Base-by-base conservation (phyloP, 2,797 vertebrate genomes). In the Ctenopoma kingsleyae region DNA sequence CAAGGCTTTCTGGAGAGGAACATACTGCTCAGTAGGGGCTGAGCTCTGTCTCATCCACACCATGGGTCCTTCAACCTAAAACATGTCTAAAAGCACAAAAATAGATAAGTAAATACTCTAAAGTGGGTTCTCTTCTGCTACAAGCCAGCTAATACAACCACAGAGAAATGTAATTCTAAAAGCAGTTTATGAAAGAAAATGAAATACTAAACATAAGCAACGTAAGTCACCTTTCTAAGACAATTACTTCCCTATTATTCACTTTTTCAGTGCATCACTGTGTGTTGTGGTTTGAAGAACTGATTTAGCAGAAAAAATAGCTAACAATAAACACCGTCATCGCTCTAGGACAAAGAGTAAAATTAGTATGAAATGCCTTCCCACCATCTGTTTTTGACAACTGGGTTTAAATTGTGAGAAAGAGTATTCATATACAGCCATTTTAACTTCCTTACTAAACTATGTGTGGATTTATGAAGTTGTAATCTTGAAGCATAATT, bases 331-430 rank as follows among this genome's bases (percentile, higher is more conserved):
- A 22, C 23, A 52, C 13, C 17, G 25, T 22, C n/a, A 22, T n/a
- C 16, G 19, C 25, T 65, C 8, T 9, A 5, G 22, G 36, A 65
- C 27, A 61, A 38, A 32, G 15, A 67, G 19, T 36, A 41, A 40
- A 11, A 44, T 48, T 38, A 49, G 23, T 22, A 36, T 54, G 38
- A 74, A 62, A 55, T 40, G 54, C 8, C 3, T 46, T 47, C 17
- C 40, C n/a, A 4, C 22, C 19, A 47, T 49, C 23, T 11, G 17
- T 23, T 57, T 60, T 54, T 49, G 15, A 78, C 43, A 59, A 38
- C 47, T 38, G 41, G 41, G 12, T 41, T 71, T 55, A 22, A 57
- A 67, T 25, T 49, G 7, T 27, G 22, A 59, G 17, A 69, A 49
- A 59, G 16, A 60, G 13, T 32, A 48, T 10, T 54, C 8, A n/a